A percentile compares a stretch with the other conserved stretches of the same genome.
Evolutionary conservation across 2,797 vertebrate species (phyloP).

Genomic region (Ciconia nigra): DNA sequence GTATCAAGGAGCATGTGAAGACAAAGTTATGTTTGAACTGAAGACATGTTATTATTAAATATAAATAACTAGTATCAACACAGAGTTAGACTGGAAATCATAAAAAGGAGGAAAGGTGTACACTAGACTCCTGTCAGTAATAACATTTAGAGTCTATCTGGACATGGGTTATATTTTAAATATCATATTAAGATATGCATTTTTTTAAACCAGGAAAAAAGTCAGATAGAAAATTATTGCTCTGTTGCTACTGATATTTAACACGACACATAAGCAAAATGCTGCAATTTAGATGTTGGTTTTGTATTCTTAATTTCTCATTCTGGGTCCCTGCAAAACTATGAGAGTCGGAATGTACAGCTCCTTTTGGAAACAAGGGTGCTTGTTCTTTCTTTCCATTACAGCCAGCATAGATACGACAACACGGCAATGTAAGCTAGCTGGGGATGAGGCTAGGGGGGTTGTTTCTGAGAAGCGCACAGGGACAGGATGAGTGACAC

Average conservation of each 20-base stretch:
- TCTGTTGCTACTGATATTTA: neutral
- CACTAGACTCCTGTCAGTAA: neutral
- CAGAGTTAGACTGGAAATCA: neutral
- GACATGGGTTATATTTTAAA: neutral
- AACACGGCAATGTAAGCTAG: neutral
- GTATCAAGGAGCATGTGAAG: neutral
- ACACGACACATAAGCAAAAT: neutral
- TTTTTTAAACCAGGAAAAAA: neutral
- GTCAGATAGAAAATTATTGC: neutral
- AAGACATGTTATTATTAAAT: neutral
- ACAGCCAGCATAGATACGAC: neutral
- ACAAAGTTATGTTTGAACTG: neutral
- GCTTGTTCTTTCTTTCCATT: neutral
- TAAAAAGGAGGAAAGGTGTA: neutral
- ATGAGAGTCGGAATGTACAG: fast-evolving
- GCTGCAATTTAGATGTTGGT: neutral
- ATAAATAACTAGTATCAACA: neutral
- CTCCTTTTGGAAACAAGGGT: neutral
- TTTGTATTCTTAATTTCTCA: neutral
- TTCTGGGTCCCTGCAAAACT: neutral
- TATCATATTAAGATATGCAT: neutral
- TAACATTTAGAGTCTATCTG: neutral
- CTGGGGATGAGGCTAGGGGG: too few species aligned
- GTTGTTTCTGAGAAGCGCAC: neutral
- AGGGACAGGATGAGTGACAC: neutral